Percentiles rank a stretch among this genome's conserved stretches.
phyloP scores from a whole-genome alignment of 2,888 invertebrate genomes.

The Chromoteleia sp. region DNA sequence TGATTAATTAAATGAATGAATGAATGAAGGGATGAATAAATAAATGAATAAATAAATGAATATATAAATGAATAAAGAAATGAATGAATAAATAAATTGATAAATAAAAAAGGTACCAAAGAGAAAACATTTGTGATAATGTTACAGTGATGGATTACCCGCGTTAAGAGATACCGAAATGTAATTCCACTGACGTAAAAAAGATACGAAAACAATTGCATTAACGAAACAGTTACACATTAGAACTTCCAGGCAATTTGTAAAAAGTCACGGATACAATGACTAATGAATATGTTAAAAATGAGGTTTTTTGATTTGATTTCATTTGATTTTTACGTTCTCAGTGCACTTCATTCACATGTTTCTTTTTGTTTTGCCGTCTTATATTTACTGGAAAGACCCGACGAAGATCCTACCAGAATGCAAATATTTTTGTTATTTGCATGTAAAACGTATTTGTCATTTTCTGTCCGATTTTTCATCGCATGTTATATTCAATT shows the following conservation, averaged over 20 bases:
- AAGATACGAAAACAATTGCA: not conserved
- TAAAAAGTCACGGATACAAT: not conserved
- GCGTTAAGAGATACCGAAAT: too few species aligned
- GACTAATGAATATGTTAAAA: not conserved
- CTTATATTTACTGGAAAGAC: constrained; percentile 15
- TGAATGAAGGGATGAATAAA: too few species aligned
- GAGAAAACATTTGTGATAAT: too few species aligned
- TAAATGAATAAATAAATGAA: too few species aligned
- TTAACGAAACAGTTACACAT: not conserved
- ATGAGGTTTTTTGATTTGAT: too few species aligned
- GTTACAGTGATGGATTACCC: too few species aligned
- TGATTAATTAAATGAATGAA: too few species aligned
- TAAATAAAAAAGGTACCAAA: too few species aligned
- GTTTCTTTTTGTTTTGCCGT: not conserved
- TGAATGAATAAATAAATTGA: too few species aligned
- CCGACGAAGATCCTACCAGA: constrained; percentile 17
- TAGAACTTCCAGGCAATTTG: not conserved
- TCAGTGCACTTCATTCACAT: constrained; percentile 8
- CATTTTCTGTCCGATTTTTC: constrained; percentile 29
- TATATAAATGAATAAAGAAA: too few species aligned
- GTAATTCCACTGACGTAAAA: too few species aligned
- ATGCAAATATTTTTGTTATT: constrained; percentile 27
- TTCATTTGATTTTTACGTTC: constrained; percentile 10
- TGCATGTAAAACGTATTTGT: constrained; percentile 22
- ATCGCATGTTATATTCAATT: constrained; percentile 15